Evolutionary conservation across 2,113 vertebrate genomes (phyloP).

Genomic region (Elgaria multicarinata): DNA sequence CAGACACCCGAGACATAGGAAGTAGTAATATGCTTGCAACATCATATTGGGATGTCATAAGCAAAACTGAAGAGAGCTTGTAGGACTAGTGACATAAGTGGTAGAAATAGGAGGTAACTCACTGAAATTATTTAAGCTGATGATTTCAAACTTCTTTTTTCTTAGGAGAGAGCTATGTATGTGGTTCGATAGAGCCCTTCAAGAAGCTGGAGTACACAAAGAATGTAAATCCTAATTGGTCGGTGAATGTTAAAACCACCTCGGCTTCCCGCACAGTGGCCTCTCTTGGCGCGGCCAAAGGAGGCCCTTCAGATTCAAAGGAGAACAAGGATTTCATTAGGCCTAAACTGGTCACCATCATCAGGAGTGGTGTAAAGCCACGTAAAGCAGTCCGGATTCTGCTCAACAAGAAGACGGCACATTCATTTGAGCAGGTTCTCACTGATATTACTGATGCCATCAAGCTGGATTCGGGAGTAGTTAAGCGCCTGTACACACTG

Average conservation of each 20-base stretch:
- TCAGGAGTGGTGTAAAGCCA: conserved; percentile 96
- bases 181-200: conserved; percentile 95
- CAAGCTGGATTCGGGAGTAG: conserved; percentile 94
- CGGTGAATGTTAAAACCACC: conserved; percentile 87
- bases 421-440: conserved; percentile 97
- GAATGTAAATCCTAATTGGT: conserved; percentile 99
- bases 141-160: conserved; percentile 33
- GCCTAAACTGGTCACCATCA: conserved; percentile 97
- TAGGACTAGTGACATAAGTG: not conserved
- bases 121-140: not conserved
- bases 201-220: conserved; percentile 97
- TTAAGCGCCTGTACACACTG: conserved; percentile 93
- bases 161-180: conserved; percentile 96
- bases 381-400: conserved; percentile 94
- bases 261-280: conserved; percentile 79
- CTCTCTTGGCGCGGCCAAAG: conserved; percentile 86
- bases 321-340: conserved; percentile 95
- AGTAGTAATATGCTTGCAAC: not conserved
- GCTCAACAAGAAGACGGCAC: conserved; percentile 98
- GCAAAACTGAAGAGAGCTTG: not conserved
- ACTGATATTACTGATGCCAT: conserved; percentile 96
- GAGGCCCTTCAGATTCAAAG: conserved; percentile 81
- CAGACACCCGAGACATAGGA: not conserved
- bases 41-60: not conserved
- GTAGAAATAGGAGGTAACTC: not conserved